A percentile compares a stretch with the other conserved stretches of the same genome.
Evolutionary conservation across 2,113 vertebrate genomes (phyloP).

Genomic region (Struthio camelus): DNA sequence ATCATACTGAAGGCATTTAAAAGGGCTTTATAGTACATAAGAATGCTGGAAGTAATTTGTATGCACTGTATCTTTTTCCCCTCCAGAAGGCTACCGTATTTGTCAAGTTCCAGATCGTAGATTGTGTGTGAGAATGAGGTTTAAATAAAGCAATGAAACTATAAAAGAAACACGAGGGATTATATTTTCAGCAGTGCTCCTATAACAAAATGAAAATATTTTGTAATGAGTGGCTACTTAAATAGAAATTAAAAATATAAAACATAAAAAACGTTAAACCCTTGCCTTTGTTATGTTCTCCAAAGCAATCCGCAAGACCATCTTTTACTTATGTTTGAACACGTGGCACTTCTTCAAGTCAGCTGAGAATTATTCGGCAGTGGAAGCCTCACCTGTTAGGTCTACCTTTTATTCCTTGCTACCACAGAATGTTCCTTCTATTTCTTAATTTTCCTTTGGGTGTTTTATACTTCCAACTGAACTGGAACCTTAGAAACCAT

Average conservation of each 20-base stretch:
- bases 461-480: neutral
- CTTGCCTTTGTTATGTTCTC: neutral
- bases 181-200: neutral
- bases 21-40: neutral
- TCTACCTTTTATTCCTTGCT: neutral
- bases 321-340: neutral
- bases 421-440: neutral
- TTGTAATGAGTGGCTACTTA: neutral
- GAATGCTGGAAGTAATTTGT: neutral
- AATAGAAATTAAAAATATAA: neutral
- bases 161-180: neutral
- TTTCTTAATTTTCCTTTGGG: neutral
- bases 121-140: neutral
- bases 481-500: neutral
- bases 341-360: too few relatives aligned
- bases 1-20: slow-evolving; percentile 23
- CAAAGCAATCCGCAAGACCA: neutral
- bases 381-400: neutral
- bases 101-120: neutral
- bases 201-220: neutral
- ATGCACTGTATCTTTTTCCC: neutral
- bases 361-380: neutral
- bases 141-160: neutral
- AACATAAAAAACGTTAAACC: neutral
- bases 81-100: neutral